These are phyloP conservation scores for Melanchra persicariae DNA, from an alignment of 2,888 invertebrate species.

Conservation along the genomic window DNA sequence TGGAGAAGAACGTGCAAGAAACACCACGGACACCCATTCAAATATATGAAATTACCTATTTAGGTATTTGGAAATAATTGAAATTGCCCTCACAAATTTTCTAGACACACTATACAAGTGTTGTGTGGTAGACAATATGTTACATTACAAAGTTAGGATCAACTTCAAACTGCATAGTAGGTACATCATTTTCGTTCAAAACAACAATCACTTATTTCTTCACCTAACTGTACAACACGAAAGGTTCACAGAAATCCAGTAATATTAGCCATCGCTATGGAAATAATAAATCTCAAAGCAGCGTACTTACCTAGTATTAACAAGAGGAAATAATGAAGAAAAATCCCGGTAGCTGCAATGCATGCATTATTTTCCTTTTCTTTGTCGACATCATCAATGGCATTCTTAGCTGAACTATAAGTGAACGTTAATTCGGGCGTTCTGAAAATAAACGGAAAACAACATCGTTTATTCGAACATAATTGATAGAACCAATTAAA, in stretches of 20 bases:
- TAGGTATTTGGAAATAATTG: neutral
- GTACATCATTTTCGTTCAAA: neutral
- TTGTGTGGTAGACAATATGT: no score
- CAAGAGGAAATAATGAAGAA: conserved; percentile 69
- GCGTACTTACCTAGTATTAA: conserved; percentile 73
- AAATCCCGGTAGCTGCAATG: conserved; percentile 53
- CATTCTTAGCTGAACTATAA: conserved; percentile 65
- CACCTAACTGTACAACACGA: neutral
- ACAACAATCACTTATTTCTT: neutral
- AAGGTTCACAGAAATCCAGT: neutral
- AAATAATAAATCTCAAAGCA: conserved; percentile 1
- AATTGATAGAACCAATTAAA: conserved; percentile 50
- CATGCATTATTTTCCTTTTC: conserved; percentile 59
- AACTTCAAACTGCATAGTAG: neutral
- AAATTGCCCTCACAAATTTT: neutral
- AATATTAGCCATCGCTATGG: neutral
- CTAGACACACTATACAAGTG: neutral
- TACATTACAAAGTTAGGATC: neutral
- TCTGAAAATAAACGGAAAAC: conserved; percentile 62
- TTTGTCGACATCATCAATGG: conserved; percentile 52
- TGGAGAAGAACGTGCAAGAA: no score
- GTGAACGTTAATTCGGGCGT: conserved; percentile 60
- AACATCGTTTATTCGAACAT: conserved; percentile 28
- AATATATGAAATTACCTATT: neutral
- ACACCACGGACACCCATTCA: no score